Evolutionary conservation across 2,888 invertebrate genomes (phyloP).

Genomic region (Nipponacmea schrenckii): DNA sequence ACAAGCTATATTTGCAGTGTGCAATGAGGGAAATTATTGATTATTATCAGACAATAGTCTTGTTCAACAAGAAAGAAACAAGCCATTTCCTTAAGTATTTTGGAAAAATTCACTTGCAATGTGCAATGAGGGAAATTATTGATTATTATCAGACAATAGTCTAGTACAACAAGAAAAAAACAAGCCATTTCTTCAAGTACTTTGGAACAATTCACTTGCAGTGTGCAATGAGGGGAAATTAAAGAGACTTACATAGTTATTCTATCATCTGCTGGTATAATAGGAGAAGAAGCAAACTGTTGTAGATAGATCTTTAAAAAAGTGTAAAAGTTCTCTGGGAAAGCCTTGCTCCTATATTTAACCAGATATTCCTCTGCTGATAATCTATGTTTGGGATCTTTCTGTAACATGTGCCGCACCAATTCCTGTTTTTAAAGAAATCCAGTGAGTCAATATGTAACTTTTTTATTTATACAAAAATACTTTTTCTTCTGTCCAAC

Average conservation of each 20-base stretch:
- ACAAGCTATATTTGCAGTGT: too few relatives aligned
- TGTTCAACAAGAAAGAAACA: too few relatives aligned
- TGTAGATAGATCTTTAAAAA: conserved; percentile 94
- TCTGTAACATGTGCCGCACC: conserved; percentile 81
- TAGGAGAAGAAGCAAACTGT: conserved; percentile 81
- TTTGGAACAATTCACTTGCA: not conserved
- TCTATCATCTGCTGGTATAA: conserved; percentile 84
- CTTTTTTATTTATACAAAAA: too few relatives aligned
- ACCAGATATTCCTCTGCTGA: conserved; percentile 90
- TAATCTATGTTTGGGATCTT: conserved; percentile 81
- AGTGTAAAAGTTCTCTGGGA: conserved; percentile 95
- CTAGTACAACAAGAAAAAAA: too few relatives aligned
- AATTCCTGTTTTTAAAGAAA: conserved; percentile 67
- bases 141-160: too few relatives aligned
- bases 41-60: too few relatives aligned
- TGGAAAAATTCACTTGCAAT: too few relatives aligned
- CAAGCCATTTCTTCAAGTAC: not conserved
- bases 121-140: too few relatives aligned
- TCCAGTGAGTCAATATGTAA: too few relatives aligned
- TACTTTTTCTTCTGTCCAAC: too few relatives aligned
- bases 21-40: too few relatives aligned
- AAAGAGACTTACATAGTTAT: conserved; percentile 70
- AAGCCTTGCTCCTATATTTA: conserved; percentile 85
- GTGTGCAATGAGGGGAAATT: too few relatives aligned
- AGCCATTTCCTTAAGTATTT: not conserved